These are phyloP conservation scores for Romanogobio albipinnatus DNA, from an alignment of 2,113 vertebrate species.

Conservation along the genomic window DNA sequence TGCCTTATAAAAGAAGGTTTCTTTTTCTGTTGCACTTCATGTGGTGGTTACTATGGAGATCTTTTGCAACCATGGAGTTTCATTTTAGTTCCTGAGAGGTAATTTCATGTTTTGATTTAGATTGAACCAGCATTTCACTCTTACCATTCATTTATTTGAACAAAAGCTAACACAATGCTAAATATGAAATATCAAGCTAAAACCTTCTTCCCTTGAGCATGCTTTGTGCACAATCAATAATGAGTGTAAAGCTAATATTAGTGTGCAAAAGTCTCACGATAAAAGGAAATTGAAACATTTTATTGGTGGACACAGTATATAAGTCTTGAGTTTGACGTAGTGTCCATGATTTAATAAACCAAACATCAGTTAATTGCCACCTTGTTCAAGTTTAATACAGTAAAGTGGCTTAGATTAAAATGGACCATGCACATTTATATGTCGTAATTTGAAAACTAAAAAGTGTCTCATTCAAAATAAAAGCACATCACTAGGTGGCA, in stretches of 20 bases:
- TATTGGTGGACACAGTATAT: not conserved
- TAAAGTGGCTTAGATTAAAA: not conserved
- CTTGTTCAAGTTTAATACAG: not conserved
- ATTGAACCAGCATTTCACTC: not conserved
- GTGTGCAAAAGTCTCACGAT: not conserved
- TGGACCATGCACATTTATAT: not conserved
- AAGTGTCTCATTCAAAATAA: not conserved
- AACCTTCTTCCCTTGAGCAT: not conserved
- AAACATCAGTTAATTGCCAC: not conserved
- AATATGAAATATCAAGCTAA: not conserved
- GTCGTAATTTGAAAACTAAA: not conserved
- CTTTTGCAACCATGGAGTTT: conserved; percentile 35
- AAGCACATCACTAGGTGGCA: conserved; percentile 51
- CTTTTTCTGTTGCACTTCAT: conserved; percentile 23
- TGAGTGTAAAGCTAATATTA: not conserved
- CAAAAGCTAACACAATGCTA: not conserved
- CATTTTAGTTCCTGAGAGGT: conserved; percentile 20
- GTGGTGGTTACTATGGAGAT: conserved; percentile 59
- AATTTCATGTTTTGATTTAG: conserved; percentile 33
- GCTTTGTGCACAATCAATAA: not conserved
- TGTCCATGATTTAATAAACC: not conserved
- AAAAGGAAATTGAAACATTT: not conserved
- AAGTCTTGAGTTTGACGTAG: not conserved
- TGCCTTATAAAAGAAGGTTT: conserved; percentile 8
- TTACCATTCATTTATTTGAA: not conserved